Evolutionary conservation across 1,140 invertebrate species (phyloP), one percentile per base, ranked within the genome.

Genomic region (Stratiolaelaps scimitus): DNA sequence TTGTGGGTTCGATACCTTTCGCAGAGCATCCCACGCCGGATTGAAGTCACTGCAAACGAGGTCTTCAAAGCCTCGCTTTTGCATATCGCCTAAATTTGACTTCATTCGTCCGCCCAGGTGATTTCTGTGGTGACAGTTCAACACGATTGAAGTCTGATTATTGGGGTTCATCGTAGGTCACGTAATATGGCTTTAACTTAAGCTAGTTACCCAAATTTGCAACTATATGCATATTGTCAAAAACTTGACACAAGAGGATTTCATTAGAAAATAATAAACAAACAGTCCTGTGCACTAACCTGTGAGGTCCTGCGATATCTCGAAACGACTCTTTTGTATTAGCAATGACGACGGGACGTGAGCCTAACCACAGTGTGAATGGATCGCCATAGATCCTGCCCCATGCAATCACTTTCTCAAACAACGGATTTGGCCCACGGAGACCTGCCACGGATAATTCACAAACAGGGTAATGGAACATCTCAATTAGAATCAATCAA

Each of bases 1-100:
- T n/a, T n/a, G n/a, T n/a, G n/a, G n/a, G n/a, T n/a, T n/a, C n/a
- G n/a, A n/a, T n/a, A n/a, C n/a, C n/a, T n/a, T n/a, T 5, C 47
- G 47, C 15, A 48, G 47, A 48, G 47, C 28, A 15, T 48, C 47
- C 47, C 47, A 48, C 4, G 47, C 47, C 4, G 47, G 47, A 19
- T 19, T 6, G 15, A 48, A 48, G 28, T 48, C 47, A 28, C 47
- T 15, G 47, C 20, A 48, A 4, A 48, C 5, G 28, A 48, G 19
- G 28, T 48, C 47, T 28, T 48, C 19, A 28, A 48, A 15, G 47
- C 44, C n/a, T n/a, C n/a, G n/a, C n/a, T n/a, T n/a, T n/a, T n/a
- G n/a, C n/a, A n/a, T n/a, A n/a, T n/a, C n/a, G n/a, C n/a, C n/a
- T n/a, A n/a, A n/a, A n/a, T n/a, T n/a, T n/a, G n/a, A n/a, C n/a